phyloP scores from a whole-genome alignment of 1,140 invertebrate genomes.

The Aradophagus sp. region DNA sequence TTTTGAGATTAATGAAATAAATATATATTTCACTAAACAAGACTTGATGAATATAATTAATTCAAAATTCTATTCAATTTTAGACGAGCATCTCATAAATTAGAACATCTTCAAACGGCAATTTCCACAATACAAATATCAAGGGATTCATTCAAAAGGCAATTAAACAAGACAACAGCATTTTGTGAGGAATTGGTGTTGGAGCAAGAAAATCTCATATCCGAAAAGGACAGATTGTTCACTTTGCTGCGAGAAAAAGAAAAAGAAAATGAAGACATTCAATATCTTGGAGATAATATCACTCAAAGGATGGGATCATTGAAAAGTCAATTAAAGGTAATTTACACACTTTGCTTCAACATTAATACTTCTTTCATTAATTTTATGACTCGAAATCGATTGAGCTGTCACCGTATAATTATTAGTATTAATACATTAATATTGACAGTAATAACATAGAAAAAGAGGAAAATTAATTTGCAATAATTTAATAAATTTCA shows the following conservation, averaged over 20 bases:
- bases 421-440: too few species aligned
- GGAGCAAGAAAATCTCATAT: conserved; percentile 75
- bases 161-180: conserved; percentile 76
- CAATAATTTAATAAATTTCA: conserved; percentile 53
- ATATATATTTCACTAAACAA: background rate
- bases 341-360: too few species aligned
- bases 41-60: conserved; percentile 10
- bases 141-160: conserved; percentile 75
- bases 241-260: conserved; percentile 72
- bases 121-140: conserved; percentile 74
- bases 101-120: conserved; percentile 71
- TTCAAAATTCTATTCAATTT: conserved; percentile 41
- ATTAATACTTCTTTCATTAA: too few species aligned
- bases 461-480: too few species aligned
- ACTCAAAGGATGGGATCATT: conserved; percentile 74
- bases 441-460: too few species aligned
- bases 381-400: too few species aligned
- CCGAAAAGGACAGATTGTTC: conserved; percentile 75
- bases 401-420: too few species aligned
- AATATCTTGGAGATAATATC: conserved; percentile 74
- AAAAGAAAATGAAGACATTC: conserved; percentile 75
- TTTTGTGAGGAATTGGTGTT: conserved; percentile 76
- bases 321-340: conserved; percentile 75
- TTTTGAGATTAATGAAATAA: too few species aligned
- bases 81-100: conserved; percentile 73